phyloP scores from a whole-genome alignment of 2,797 vertebrate species.

The Brotogeris chrysoptera region DNA sequence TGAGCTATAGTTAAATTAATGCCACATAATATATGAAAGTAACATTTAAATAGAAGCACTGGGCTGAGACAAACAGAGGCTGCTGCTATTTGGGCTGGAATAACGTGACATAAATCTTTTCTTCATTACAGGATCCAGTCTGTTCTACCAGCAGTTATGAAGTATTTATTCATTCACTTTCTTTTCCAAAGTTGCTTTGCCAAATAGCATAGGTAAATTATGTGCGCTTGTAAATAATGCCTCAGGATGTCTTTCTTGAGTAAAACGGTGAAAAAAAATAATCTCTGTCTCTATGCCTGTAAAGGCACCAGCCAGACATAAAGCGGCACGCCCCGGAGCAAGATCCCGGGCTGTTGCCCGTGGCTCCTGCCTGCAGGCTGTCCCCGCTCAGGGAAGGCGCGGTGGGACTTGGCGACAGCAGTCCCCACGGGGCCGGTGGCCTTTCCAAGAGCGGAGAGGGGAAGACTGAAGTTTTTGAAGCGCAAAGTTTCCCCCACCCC shows the following conservation, averaged over 20 bases:
- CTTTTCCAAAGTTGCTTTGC: constrained; percentile 80
- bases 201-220: constrained; percentile 87
- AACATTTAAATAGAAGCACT: constrained; percentile 99
- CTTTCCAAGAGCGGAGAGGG: neutral
- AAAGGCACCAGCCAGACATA: constrained; percentile 37
- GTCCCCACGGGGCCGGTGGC: neutral
- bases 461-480: neutral
- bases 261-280: constrained; percentile 58
- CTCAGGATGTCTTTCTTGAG: constrained; percentile 79
- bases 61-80: constrained; percentile 98
- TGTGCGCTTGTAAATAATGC: constrained; percentile 82
- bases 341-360: neutral
- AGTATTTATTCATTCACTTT: constrained; percentile 87
- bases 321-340: neutral
- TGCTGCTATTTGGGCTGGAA: constrained; percentile 92
- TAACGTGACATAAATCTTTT: constrained; percentile 96
- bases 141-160: constrained; percentile 85
- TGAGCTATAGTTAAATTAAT: constrained; percentile 99
- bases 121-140: constrained; percentile 90
- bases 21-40: constrained; percentile 99
- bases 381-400: neutral
- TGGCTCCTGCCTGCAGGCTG: neutral
- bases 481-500: no score
- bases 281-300: constrained; percentile 19
- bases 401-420: neutral